Evolutionary conservation across 2,113 vertebrate genomes (phyloP).

Genomic region (Hucho hucho): DNA sequence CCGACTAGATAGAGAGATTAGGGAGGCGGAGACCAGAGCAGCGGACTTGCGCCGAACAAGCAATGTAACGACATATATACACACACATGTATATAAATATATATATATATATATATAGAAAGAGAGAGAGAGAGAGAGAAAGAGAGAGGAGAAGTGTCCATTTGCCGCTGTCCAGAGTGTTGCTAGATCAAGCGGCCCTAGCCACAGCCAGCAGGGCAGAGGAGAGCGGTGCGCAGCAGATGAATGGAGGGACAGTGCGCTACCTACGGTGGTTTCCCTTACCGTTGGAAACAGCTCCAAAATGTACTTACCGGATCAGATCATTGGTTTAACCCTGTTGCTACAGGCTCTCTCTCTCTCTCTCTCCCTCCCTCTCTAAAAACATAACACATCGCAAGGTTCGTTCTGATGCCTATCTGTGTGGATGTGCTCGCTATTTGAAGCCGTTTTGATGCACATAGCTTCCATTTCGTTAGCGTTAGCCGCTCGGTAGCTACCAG

Average conservation of each 20-base stretch:
- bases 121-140: too few relatives aligned
- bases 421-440: not conserved
- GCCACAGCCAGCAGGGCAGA: constrained; percentile 46
- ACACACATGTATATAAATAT: too few relatives aligned
- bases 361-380: too few relatives aligned
- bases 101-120: too few relatives aligned
- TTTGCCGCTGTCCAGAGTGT: constrained; percentile 29
- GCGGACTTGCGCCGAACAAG: too few relatives aligned
- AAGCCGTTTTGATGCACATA: not conserved
- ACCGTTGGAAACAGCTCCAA: not conserved
- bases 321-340: not conserved
- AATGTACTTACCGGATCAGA: not conserved
- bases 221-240: constrained; percentile 63
- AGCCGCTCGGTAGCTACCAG: constrained; percentile 50
- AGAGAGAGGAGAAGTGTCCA: too few relatives aligned
- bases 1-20: too few relatives aligned
- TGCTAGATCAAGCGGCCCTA: constrained; percentile 37
- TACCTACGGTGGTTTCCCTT: constrained; percentile 55
- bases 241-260: constrained; percentile 68
- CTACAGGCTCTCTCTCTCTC: not conserved
- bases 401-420: not conserved
- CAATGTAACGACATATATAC: too few relatives aligned
- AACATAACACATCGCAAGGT: not conserved
- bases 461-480: constrained; percentile 2
- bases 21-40: too few relatives aligned